Base-by-base conservation (phyloP, 1,140 invertebrate species). In the Drosophila malerkotliana region DNA sequence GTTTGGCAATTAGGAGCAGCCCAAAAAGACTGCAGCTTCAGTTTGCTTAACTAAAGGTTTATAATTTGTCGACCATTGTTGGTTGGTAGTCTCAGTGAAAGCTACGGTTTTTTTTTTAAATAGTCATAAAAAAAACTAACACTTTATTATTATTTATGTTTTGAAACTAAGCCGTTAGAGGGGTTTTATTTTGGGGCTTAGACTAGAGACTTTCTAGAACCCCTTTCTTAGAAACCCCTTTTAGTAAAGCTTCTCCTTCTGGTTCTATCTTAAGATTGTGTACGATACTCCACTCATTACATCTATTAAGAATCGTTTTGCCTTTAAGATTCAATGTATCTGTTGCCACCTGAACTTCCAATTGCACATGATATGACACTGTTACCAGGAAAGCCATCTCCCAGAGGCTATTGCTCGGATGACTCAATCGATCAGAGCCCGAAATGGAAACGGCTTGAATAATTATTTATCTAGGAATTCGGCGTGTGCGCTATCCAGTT, bases 11-110 rank as follows among this genome's bases (percentile, higher is more conserved):
- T 85, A 78, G 74, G 47, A 67, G 62, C 58, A 44, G 41, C n/a
- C 6, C 24, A 9, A 14, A 44, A 61, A 49, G 15, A 34, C 59
- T 39, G 39, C 10, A 41, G 15, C 26, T 26, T 52, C 21, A 75
- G 82, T 87, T 85, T 82, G 48, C 74, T 87, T 82, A 88, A 77
- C 83, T 88, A 88, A 88, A 88, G 83, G 55, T 83, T 88, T 83
- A 45, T 79, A 88, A 88, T 88, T 88, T 88, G 66, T 44, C 18
- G 14, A 12, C 6, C 32, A 82, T 85, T 85, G 83, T 87, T 41
- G 10, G 26, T 1, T 4, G 15, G n/a, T 12, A 6, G 18, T 14
- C 52, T 14, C 14, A 72, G 83, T 66, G 82, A 85, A 85, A 87
- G 82, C 78, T 53, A 32, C 28, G 24, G 55, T 60, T 67, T 59